A percentile compares a stretch with the other conserved stretches of the same genome.
Conservation (phyloP, 2,888 invertebrate genomes). For the Abrostola triplasia region DNA sequence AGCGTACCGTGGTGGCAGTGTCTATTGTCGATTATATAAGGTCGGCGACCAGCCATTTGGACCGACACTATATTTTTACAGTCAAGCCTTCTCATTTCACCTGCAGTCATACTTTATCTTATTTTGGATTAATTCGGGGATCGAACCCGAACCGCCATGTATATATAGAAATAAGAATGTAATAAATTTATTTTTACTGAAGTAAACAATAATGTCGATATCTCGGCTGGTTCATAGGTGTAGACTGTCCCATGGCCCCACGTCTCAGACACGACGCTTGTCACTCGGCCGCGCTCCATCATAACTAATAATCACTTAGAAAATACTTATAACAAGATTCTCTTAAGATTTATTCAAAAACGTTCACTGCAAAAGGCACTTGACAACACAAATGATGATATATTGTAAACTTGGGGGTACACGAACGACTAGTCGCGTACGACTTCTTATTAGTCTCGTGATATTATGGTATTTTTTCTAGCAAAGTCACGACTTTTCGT, state of each 20-base stretch:
- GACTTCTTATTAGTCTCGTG: too few relatives aligned
- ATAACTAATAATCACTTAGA: slow-evolving; percentile 16
- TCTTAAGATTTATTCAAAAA: slow-evolving; percentile 24
- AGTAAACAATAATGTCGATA: background rate
- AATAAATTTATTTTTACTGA: slow-evolving; percentile 17
- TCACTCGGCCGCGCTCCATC: background rate
- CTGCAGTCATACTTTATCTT: too few relatives aligned
- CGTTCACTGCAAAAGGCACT: background rate
- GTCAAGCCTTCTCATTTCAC: too few relatives aligned
- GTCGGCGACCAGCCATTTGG: too few relatives aligned
- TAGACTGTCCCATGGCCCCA: background rate
- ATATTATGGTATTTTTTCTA: background rate
- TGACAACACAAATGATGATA: background rate
- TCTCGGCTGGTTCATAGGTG: background rate
- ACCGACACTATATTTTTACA: too few relatives aligned
- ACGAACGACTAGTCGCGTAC: slow-evolving; percentile 2
- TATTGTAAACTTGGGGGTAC: background rate
- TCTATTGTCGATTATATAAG: too few relatives aligned
- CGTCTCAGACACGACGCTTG: background rate
- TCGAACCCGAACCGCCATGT: too few relatives aligned
- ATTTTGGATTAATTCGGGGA: too few relatives aligned
- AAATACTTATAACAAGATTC: slow-evolving; percentile 21
- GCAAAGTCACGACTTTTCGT: background rate
- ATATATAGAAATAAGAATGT: background rate
- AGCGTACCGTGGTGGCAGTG: too few relatives aligned